Evolutionary conservation across 1,140 invertebrate genomes (phyloP).

Genomic region (Forficula auricularia): DNA sequence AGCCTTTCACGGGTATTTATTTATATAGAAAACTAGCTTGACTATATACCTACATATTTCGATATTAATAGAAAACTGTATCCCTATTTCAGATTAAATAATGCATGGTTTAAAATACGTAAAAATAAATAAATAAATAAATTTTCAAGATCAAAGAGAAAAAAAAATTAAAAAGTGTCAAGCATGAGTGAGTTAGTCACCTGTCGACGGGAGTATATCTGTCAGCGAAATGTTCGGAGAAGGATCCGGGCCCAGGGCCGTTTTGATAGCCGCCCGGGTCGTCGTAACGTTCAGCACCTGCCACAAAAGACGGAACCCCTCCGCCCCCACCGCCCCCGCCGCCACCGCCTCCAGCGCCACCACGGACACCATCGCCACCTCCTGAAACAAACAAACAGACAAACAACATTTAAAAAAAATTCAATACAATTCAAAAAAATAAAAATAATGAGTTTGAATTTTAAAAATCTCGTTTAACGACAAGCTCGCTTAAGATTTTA

Average conservation of each 20-base stretch:
- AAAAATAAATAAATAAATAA: no score
- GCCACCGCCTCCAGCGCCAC: neutral
- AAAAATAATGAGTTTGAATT: no score
- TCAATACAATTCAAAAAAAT: no score
- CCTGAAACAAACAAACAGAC: slow-evolving; percentile 8
- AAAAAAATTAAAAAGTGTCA: neutral
- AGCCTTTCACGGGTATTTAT: no score
- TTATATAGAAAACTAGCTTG: no score
- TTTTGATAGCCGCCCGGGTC: slow-evolving; percentile 25
- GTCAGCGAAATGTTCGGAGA: slow-evolving; percentile 31
- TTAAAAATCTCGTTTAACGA: no score
- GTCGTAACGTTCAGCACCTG: slow-evolving; percentile 30
- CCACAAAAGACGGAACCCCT: slow-evolving; percentile 24
- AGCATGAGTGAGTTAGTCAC: neutral
- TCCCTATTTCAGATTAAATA: no score
- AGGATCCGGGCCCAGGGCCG: slow-evolving; percentile 25
- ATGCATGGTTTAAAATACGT: no score
- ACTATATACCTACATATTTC: no score
- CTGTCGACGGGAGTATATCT: slow-evolving; percentile 17
- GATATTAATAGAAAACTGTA: no score
- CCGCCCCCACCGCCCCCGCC: slow-evolving; percentile 23
- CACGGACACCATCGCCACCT: neutral
- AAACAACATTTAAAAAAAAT: slow-evolving; percentile 4
- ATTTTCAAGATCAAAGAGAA: neutral
- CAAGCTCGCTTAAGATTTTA: no score